Base-by-base conservation (phyloP, 2,888 invertebrate genomes). In the Portevinia maculata region DNA sequence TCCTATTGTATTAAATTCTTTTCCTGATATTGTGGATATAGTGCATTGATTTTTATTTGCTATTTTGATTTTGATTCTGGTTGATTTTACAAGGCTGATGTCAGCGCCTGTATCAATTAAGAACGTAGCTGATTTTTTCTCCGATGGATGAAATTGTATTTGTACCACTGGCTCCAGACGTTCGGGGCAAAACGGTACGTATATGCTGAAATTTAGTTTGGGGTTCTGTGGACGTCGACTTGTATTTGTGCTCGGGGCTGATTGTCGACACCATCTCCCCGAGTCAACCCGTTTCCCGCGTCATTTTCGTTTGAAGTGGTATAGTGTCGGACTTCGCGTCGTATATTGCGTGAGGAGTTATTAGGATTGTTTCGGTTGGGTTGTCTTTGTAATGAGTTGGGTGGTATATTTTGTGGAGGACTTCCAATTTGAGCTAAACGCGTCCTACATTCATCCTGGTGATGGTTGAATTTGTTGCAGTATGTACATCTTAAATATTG, bases 71-170 rank as follows among this genome's bases (percentile, higher is more conserved):
- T 32, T 3, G 11, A 1, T 11, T 11, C 11, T 37, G 11, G 37
- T 37, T n/a, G 37, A 5, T 4, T 52, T 30, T 30, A 15, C 3
- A 15, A 52, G 8, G 9, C 30, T 52, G 52, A 44, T 59, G 28
- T 59, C 59, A 11, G 59, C 44, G 6, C 59, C 17, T 19, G 59
- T 44, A 7, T 60, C 44, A 19, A 46, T 60, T 13, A 60, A n/a
- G 15, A 41, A 39, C n/a, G 24, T 59, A 2, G 24, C 5, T 17
- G n/a, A 7, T 13, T 15, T 1, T 28, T 41, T 57, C 5, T 24
- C 15, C 9, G 24, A 41, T 15, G 39, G 41, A 7, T 41, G 13
- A 13, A 59, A 41, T 24, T 9, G 28, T 11, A 41, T 41, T 15
- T 13, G 28, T 57, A 59, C 15, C n/a, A 59, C 30, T 28, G 59